These are phyloP conservation scores for Notodromas monacha DNA, from an alignment of 2,888 invertebrate species.

Conservation along the genomic window DNA sequence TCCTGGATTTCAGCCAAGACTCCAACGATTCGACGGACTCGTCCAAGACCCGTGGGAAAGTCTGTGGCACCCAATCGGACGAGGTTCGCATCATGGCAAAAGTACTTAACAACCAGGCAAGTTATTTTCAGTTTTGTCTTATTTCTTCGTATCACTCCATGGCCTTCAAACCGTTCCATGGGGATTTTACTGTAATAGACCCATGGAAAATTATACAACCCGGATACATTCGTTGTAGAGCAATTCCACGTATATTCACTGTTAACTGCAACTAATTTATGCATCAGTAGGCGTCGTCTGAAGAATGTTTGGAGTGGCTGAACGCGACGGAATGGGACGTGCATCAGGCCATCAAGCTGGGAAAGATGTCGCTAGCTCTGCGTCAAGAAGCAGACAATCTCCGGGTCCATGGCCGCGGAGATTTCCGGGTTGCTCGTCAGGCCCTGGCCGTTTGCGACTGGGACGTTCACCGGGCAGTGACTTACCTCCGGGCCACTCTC, in stretches of 20 bases:
- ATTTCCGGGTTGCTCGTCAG: background rate
- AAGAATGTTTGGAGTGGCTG: background rate
- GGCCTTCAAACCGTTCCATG: no score
- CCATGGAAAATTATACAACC: no score
- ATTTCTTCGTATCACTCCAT: background rate
- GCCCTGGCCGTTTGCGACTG: constrained; percentile 28
- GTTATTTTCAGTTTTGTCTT: constrained; percentile 9
- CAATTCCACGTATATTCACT: no score
- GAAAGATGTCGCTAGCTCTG: constrained; percentile 26
- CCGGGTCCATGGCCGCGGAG: no score
- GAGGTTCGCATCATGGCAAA: constrained; percentile 71
- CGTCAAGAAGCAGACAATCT: background rate
- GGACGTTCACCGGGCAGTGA: constrained; percentile 31
- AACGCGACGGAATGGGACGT: constrained; percentile 64
- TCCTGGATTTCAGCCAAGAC: constrained; percentile 55
- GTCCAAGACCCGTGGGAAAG: constrained; percentile 27
- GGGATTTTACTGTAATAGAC: no score
- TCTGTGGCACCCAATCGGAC: constrained; percentile 48
- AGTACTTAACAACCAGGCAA: constrained; percentile 25
- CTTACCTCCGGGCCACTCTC: constrained; percentile 20
- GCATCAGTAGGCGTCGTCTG: no score
- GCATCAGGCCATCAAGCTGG: constrained; percentile 49
- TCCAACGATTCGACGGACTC: constrained; percentile 36
- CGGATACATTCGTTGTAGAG: no score
- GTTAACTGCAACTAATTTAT: no score